These are phyloP conservation scores for Drosophila kurseongensis DNA, from an alignment of 1,140 invertebrate genomes.

Conservation along the genomic window DNA sequence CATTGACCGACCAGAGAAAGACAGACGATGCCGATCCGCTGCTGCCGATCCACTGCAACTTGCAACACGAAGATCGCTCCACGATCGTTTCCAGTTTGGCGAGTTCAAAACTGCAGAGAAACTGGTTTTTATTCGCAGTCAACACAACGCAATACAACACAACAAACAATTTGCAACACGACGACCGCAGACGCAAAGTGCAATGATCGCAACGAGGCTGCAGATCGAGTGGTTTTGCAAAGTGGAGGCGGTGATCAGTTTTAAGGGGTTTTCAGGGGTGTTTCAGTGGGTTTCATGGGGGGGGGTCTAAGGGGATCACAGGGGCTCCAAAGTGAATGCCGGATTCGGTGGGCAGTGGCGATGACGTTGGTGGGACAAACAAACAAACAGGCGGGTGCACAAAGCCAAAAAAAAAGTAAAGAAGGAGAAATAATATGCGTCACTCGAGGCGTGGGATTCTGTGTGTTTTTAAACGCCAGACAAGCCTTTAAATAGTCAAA, in stretches of 20 bases:
- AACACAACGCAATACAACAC: constrained; percentile 7
- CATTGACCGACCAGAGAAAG: constrained; percentile 81
- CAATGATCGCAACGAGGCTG: constrained; percentile 74
- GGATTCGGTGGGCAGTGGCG: constrained; percentile 45
- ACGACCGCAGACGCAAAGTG: constrained; percentile 66
- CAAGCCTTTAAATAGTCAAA: constrained; percentile 26
- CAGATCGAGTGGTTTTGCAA: constrained; percentile 25
- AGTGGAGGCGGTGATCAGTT: neutral
- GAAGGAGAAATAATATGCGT: constrained; percentile 28
- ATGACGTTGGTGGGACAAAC: constrained; percentile 27
- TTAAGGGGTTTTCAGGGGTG: too few relatives aligned
- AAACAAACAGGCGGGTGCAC: constrained; percentile 11
- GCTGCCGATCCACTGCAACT: constrained; percentile 56
- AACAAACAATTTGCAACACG: constrained; percentile 70
- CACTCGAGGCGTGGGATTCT: constrained; percentile 51
- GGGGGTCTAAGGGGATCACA: neutral
- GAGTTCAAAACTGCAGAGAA: constrained; percentile 42
- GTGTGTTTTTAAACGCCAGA: constrained; percentile 4
- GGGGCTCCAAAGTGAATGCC: constrained; percentile 18
- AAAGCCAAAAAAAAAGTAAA: constrained; percentile 1
- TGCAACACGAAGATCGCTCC: constrained; percentile 54
- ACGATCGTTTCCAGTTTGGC: constrained; percentile 43
- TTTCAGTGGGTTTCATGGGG: neutral
- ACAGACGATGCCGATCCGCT: constrained; percentile 32
- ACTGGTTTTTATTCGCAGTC: constrained; percentile 60